Evolutionary conservation across 1,140 invertebrate species (phyloP).

Genomic region (Pentalonia nigronervosa): DNA sequence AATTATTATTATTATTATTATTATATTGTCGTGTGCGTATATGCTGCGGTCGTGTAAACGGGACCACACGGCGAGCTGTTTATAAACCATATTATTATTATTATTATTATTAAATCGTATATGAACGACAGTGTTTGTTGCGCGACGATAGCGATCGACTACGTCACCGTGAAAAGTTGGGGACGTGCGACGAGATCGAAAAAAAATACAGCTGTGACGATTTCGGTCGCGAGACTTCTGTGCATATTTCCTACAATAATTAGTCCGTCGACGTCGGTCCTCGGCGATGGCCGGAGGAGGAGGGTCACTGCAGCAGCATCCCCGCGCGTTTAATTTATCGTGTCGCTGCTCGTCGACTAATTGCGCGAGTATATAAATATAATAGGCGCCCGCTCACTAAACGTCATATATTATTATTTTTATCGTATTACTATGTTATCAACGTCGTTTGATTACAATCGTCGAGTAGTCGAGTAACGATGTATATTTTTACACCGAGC

Average conservation of each 20-base stretch:
- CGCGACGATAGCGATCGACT: slow-evolving; percentile 19
- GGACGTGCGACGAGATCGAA: not conserved
- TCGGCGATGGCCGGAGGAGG: not conserved
- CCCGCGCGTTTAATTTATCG: not conserved
- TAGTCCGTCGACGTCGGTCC: not conserved
- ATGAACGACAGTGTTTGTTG: slow-evolving; percentile 26
- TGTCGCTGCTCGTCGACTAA: not conserved
- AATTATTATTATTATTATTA: slow-evolving; percentile 22
- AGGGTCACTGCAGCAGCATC: not conserved
- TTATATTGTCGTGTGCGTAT: not conserved
- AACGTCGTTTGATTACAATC: not conserved
- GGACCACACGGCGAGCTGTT: slow-evolving; percentile 44
- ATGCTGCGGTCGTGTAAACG: slow-evolving; percentile 1
- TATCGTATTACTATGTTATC: not conserved
- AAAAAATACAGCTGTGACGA: not conserved
- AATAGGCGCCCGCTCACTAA: not conserved
- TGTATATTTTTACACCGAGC: not conserved
- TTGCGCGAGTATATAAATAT: not conserved
- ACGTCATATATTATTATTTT: not conserved
- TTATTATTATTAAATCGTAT: not conserved
- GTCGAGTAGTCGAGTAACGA: not conserved
- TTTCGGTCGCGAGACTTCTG: not conserved
- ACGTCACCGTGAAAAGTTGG: not conserved
- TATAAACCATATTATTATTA: not conserved
- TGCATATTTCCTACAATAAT: slow-evolving; percentile 36